Evolutionary conservation across 2,113 vertebrate genomes (phyloP).

Genomic region (Dasyurus viverrinus): DNA sequence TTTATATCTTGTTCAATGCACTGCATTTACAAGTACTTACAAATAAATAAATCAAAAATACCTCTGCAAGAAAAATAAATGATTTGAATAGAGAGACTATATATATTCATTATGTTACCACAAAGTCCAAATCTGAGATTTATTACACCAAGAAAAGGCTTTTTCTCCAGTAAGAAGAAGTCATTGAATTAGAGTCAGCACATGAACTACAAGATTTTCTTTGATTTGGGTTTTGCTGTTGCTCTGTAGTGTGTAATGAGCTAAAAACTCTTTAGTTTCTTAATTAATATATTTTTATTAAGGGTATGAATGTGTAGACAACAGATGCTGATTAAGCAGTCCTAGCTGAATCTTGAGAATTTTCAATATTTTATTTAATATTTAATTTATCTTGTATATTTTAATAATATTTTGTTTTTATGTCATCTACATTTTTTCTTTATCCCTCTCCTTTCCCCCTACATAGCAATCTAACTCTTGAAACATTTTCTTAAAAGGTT

Average conservation of each 20-base stretch:
- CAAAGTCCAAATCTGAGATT: background rate
- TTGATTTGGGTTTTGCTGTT: background rate
- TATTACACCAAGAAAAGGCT: background rate
- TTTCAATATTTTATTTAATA: background rate
- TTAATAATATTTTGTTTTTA: background rate
- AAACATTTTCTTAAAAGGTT: background rate
- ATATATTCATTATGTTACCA: background rate
- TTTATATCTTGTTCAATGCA: slow-evolving; percentile 54
- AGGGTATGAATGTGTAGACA: background rate
- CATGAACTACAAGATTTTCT: background rate
- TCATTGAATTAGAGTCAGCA: background rate
- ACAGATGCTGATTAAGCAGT: background rate
- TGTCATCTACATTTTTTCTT: background rate
- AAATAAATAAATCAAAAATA: slow-evolving; percentile 1
- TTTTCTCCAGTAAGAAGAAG: background rate
- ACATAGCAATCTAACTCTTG: background rate
- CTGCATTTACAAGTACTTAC: background rate
- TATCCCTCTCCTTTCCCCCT: background rate
- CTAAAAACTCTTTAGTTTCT: background rate
- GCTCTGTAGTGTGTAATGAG: background rate
- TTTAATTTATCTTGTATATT: background rate
- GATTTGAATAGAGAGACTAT: background rate
- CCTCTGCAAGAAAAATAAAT: background rate
- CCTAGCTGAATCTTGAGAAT: background rate
- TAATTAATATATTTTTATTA: slow-evolving; percentile 1